phyloP scores from a whole-genome alignment of 2,797 vertebrate species.

The Pseudocheirus occidentalis region DNA sequence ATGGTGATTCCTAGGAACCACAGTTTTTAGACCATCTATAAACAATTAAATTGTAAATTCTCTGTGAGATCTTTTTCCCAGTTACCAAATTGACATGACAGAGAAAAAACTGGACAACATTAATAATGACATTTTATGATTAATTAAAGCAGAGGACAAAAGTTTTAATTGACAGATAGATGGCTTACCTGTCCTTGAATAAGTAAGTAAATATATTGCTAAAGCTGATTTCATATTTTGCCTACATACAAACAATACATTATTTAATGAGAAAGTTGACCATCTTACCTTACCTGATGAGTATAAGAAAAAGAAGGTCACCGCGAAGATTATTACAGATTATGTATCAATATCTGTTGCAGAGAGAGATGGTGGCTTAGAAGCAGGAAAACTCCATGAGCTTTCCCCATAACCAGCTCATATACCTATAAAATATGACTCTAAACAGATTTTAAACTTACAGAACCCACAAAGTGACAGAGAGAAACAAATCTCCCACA shows the following conservation, averaged over 20 bases:
- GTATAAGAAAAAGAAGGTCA: background rate
- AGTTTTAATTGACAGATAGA: background rate
- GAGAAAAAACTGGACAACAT: background rate
- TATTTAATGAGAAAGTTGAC: background rate
- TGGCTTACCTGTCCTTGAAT: background rate
- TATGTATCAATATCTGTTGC: background rate
- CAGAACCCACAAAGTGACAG: too few species aligned
- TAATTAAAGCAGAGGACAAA: background rate
- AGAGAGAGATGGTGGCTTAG: background rate
- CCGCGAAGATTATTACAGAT: background rate
- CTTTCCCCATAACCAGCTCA: too few species aligned
- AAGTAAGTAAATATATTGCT: background rate
- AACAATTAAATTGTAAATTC: background rate
- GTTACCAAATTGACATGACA: background rate
- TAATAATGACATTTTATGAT: background rate
- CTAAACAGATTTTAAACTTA: too few species aligned
- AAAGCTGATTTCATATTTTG: background rate
- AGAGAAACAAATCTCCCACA: too few species aligned
- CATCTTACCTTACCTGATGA: background rate
- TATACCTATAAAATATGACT: too few species aligned
- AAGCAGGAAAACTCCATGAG: too few species aligned
- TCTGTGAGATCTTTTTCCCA: background rate
- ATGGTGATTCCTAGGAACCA: background rate
- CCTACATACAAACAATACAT: background rate
- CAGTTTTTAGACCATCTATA: background rate